Evolutionary conservation across 2,888 invertebrate genomes (phyloP), one percentile per base, ranked within the genome.

Genomic region (Habrosyne pyritoides): DNA sequence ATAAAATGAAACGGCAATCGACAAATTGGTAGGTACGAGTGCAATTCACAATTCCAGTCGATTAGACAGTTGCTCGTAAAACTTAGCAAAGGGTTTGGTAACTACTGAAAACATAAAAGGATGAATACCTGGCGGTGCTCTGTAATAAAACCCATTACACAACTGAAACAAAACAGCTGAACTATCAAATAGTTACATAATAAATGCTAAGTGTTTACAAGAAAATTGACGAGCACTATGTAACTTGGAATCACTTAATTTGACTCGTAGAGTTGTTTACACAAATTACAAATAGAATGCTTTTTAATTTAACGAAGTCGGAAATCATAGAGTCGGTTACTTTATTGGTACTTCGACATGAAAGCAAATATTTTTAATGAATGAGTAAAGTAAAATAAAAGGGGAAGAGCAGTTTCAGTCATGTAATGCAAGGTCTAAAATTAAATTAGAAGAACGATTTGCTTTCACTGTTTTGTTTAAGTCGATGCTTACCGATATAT

Each of bases 161-260:
- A 18, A 33, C 36, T 46, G 50, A 49, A 54, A 46, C 3, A 46
- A 36, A 53, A 54, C 54, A 54, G 42, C 46, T 54, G 50, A 42
- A 54, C 50, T 30, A 50, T 50, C 50, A 50, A 28, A 30, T 21
- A 21, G 21, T 21, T 21, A 42, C 42, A 42, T 8, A 42, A 42
- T 8, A 18, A 42, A 42, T 42, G 14, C 42, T 42, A 42, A 42
- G 18, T 24, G 24, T 42, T 28, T 18, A 49, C 50, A 14, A 28
- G 21, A 18, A 21, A 28, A 28, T 49, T 49, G 28, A 28, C 18
- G 26, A 28, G 36, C 6, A 36, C 14, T 8, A 1, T 14, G 28
- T 50, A 26, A 28, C 18, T 14, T 18, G 36, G 7, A 30, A 28
- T 50, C 21, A 30, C 50, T 50, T 18, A 18, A 10, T 10, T 50